Evolutionary conservation across 2,888 invertebrate species (phyloP).

Genomic region (Thysanoteuthis rhombus): DNA sequence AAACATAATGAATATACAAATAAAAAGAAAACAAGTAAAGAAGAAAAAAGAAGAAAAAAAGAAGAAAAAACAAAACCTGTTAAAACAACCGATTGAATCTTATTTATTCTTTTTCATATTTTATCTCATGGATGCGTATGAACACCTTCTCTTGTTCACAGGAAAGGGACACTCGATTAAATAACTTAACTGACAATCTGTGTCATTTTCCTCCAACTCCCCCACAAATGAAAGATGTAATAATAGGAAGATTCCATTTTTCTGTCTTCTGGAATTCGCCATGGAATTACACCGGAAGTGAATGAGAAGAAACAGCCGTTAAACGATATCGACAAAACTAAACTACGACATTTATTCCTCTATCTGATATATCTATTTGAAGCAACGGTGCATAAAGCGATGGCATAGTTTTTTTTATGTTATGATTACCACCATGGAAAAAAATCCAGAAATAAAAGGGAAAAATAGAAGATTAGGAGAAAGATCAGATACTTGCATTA

Average conservation of each 20-base stretch:
- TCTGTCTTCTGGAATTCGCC: background rate
- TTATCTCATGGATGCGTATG: background rate
- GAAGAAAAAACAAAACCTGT: background rate
- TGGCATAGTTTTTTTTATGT: background rate
- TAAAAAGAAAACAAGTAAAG: background rate
- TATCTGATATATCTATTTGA: background rate
- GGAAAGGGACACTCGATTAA: background rate
- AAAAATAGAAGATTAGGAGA: background rate
- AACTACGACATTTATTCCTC: background rate
- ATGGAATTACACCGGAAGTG: background rate
- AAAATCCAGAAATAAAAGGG: background rate
- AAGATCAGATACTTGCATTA: background rate
- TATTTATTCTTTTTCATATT: background rate
- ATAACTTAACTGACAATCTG: background rate
- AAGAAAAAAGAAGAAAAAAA: background rate
- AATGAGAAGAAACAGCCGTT: background rate
- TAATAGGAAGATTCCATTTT: background rate
- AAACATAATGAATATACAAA: background rate
- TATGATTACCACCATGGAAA: background rate
- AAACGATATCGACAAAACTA: background rate
- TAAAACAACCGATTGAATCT: no score
- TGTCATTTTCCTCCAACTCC: background rate
- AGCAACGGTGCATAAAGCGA: background rate
- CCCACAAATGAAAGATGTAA: background rate
- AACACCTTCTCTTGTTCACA: background rate